Base-by-base conservation (phyloP, 2,888 invertebrate species). In the Athalia circularis region DNA sequence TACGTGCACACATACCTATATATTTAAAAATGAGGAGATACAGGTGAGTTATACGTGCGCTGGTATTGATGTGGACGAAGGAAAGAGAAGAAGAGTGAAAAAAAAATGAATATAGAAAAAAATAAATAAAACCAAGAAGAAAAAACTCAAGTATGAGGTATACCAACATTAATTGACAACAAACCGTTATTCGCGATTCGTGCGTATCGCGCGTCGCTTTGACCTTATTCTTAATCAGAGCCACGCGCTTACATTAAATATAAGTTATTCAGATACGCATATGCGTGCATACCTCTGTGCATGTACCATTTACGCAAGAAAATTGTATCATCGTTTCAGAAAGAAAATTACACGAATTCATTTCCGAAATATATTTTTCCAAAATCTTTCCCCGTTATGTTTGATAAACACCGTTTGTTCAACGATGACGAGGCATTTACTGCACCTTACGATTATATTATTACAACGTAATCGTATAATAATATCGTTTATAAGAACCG, bases 141-240 rank as follows among this genome's bases (percentile, higher is more conserved):
- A 62, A n/a, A 65, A 13, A 72, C 47, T 43, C n/a, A 47, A 59
- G 59, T 68, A 50, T 65, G n/a, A 8, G 11, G 6, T 45, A 45
- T 47, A 72, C 48, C 8, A 72, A 72, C 45, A 59, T 59, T 57
- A 72, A 72, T 72, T 72, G 72, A 72, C 72, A 59, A 57, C 8
- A 11, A 72, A 72, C 72, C 72, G 72, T 72, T 72, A 72, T 52
- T 50, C 47, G 5, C 47, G 72, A 72, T 59, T 72, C 59, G 48
- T 29, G 29, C 29, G 29, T 29, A 29, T 3, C 72, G 45, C 29
- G 45, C 9, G 59, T 68, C 29, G 50, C 52, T 11, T 68, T 54
- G 68, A 68, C 68, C 68, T 52, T 43, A 68, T 68, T 68, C 52
- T 68, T 52, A 9, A 68, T 7, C n/a, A 29, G 48, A 54, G 6